Percentiles rank a stretch among this genome's conserved stretches.
These are phyloP conservation scores for Sminthurinus signatus DNA, from an alignment of 1,140 invertebrate species.

Conservation along the genomic window DNA sequence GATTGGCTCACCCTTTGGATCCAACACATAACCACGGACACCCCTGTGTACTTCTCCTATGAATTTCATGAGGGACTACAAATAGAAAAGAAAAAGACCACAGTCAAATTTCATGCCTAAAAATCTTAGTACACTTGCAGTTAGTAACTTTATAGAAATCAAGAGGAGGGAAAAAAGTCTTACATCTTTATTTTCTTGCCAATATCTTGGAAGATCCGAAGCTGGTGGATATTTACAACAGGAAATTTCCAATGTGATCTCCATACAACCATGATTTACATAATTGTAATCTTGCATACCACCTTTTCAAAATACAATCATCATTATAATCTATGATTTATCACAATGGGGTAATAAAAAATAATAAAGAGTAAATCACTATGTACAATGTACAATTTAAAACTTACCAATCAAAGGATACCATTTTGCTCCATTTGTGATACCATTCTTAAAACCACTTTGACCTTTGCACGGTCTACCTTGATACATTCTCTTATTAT, in stretches of 20 bases:
- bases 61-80: conserved; percentile 73
- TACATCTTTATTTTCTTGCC: conserved; percentile 89
- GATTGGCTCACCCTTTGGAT: conserved; percentile 72
- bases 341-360: too few relatives aligned
- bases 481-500: conserved; percentile 76
- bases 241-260: conserved; percentile 93
- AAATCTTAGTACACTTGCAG: neutral
- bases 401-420: conserved; percentile 71
- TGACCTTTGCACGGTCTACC: conserved; percentile 70
- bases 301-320: conserved; percentile 43
- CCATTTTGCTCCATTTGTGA: conserved; percentile 89
- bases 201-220: conserved; percentile 78
- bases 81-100: conserved; percentile 25
- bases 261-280: conserved; percentile 95
- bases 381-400: too few relatives aligned
- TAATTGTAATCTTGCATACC: conserved; percentile 98
- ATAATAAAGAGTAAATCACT: too few relatives aligned
- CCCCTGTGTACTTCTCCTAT: conserved; percentile 82
- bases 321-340: too few relatives aligned
- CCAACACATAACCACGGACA: conserved; percentile 71
- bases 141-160: too few relatives aligned
- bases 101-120: neutral
- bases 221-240: conserved; percentile 93
- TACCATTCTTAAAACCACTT: conserved; percentile 69
- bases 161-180: too few relatives aligned